These are phyloP conservation scores for Sceliomorpha sp. DNA, from an alignment of 2,888 invertebrate species.

Conservation along the genomic window DNA sequence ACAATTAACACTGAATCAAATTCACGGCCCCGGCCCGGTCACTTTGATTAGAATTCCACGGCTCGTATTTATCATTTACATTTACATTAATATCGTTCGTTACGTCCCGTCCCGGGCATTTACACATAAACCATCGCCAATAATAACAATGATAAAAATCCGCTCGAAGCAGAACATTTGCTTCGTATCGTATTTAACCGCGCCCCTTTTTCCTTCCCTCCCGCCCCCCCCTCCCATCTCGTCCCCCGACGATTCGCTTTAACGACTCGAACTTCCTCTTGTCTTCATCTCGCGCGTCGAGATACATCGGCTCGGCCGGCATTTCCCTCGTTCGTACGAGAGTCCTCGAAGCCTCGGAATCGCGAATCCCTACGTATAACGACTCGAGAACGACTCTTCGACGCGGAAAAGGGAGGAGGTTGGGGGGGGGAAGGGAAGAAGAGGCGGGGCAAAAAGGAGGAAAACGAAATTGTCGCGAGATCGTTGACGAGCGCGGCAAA, in stretches of 20 bases:
- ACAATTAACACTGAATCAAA: neutral
- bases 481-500: constrained; percentile 51
- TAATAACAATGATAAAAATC: constrained; percentile 43
- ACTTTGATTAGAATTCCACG: constrained; percentile 21
- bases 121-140: constrained; percentile 35
- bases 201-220: constrained; percentile 19
- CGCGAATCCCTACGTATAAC: constrained; percentile 44
- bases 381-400: constrained; percentile 40
- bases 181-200: constrained; percentile 48
- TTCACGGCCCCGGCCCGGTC: neutral
- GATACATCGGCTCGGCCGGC: constrained; percentile 8
- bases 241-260: constrained; percentile 15
- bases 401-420: constrained; percentile 33
- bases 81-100: constrained; percentile 32
- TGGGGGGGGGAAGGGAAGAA: too few species aligned
- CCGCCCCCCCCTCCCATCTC: constrained; percentile 17
- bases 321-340: constrained; percentile 2
- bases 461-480: constrained; percentile 41
- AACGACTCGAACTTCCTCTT: constrained; percentile 47
- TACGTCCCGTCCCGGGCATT: constrained; percentile 21
- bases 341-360: constrained; percentile 25
- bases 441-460: too few species aligned
- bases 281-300: constrained; percentile 40
- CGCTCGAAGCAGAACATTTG: constrained; percentile 31
- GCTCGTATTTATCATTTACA: neutral